phyloP scores from a whole-genome alignment of 2,797 vertebrate genomes.

The Hydrolagus colliei region DNA sequence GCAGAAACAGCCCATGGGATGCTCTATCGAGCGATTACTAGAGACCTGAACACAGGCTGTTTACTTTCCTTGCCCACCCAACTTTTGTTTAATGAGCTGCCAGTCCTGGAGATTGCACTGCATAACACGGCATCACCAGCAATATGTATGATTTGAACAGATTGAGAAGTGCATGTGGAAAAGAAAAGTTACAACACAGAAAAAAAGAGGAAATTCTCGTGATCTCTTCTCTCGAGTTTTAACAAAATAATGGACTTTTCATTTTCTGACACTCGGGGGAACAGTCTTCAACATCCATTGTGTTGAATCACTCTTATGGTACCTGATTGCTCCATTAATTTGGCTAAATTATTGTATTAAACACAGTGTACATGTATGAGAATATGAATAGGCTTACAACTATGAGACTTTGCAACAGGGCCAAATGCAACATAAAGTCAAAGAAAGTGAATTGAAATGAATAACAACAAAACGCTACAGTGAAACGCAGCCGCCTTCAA shows the following conservation, averaged over 20 bases:
- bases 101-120: not conserved
- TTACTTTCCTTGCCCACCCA: not conserved
- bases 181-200: not conserved
- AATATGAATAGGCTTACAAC: not conserved
- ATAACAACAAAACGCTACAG: not conserved
- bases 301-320: not conserved
- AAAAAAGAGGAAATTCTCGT: not conserved
- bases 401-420: not conserved
- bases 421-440: not conserved
- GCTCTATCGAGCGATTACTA: no score
- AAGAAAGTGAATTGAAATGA: not conserved
- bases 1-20: no score
- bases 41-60: no score
- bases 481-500: not conserved
- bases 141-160: not conserved
- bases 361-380: not conserved
- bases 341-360: not conserved
- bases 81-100: not conserved
- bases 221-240: not conserved
- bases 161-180: not conserved
- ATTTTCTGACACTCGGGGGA: not conserved
- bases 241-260: not conserved
- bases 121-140: not conserved
- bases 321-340: not conserved
- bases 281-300: not conserved